Percentiles rank a stretch among this genome's conserved stretches.
phyloP scores from a whole-genome alignment of 1,140 invertebrate genomes.

The Bombus consobrinus region DNA sequence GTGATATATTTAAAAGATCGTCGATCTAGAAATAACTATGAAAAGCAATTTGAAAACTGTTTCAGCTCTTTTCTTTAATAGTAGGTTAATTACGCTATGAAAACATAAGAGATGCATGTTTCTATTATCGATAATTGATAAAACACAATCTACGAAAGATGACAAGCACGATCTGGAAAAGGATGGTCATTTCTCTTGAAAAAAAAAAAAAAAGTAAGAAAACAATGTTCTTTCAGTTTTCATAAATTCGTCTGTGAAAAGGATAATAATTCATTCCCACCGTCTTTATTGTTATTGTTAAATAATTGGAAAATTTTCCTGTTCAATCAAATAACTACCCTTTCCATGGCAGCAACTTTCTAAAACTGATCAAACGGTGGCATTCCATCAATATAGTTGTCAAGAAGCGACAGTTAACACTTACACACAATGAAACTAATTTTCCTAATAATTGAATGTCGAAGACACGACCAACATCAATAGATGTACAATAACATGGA shows the following conservation, averaged over 20 bases:
- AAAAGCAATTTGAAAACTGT: too few species aligned
- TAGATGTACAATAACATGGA: background rate
- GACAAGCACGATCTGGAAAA: background rate
- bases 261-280: background rate
- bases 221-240: background rate
- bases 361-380: constrained; percentile 2
- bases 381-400: background rate
- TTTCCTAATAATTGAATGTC: background rate
- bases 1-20: too few species aligned
- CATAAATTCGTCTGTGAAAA: background rate
- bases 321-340: background rate
- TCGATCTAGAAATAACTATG: too few species aligned
- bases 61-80: too few species aligned
- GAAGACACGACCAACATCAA: too few species aligned
- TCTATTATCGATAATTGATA: too few species aligned
- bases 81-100: too few species aligned
- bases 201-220: background rate
- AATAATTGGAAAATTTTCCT: background rate
- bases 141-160: too few species aligned
- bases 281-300: background rate
- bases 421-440: background rate
- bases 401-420: background rate
- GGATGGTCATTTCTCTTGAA: background rate
- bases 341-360: background rate
- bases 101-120: too few species aligned